Conservation (phyloP, 2,888 invertebrate species). For the Dicycla oo region DNA sequence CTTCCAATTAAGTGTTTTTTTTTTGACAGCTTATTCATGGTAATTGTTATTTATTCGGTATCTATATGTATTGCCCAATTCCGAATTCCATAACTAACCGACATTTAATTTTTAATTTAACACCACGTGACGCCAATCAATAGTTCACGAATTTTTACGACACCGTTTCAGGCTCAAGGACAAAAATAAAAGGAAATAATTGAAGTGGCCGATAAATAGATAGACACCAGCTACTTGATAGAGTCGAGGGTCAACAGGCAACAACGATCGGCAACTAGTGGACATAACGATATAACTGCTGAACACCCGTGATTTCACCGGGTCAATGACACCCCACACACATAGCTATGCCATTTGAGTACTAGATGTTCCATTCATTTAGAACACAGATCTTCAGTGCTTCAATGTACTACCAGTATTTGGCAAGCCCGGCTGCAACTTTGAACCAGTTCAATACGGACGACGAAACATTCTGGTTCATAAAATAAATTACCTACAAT, state of each 20-base stretch:
- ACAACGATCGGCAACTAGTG: slow-evolving; percentile 79
- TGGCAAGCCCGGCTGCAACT: slow-evolving; percentile 36
- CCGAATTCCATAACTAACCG: slow-evolving; percentile 22
- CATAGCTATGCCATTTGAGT: slow-evolving; percentile 61
- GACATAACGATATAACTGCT: slow-evolving; percentile 83
- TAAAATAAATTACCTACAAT: slow-evolving; percentile 52
- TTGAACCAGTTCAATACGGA: slow-evolving; percentile 36
- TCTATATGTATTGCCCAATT: slow-evolving; percentile 39
- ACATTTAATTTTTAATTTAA: slow-evolving; percentile 52
- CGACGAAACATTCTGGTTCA: slow-evolving; percentile 21
- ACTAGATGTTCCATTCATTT: slow-evolving; percentile 52
- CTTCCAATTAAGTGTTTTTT: neutral
- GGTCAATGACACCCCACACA: slow-evolving; percentile 82
- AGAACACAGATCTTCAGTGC: slow-evolving; percentile 33
- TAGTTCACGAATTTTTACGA: slow-evolving; percentile 71
- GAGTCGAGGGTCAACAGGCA: slow-evolving; percentile 84
- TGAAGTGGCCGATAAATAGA: slow-evolving; percentile 82
- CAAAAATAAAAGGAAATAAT: slow-evolving; percentile 78
- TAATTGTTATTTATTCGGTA: slow-evolving; percentile 48
- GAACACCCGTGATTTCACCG: slow-evolving; percentile 85
- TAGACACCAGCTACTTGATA: slow-evolving; percentile 80
- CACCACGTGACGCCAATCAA: slow-evolving; percentile 67
- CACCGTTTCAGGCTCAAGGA: slow-evolving; percentile 72
- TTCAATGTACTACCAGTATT: slow-evolving; percentile 46
- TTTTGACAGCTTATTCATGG: slow-evolving; percentile 10